Percentiles rank a stretch among this genome's conserved stretches.
phyloP scores from a whole-genome alignment of 2,888 invertebrate species.

The Drosophila melanocephala region DNA sequence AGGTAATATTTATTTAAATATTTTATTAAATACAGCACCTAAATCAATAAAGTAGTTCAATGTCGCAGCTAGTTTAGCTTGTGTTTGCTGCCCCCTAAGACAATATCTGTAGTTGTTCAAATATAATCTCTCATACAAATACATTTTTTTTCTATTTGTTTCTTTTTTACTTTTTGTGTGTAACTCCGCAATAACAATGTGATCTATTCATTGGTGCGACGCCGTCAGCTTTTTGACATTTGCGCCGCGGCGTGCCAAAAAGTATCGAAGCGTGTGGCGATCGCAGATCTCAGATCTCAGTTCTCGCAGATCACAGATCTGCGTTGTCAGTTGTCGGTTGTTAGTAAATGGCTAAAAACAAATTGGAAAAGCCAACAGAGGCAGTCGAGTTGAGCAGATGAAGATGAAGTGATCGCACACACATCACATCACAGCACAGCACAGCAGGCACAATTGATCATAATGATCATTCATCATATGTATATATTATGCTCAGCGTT shows the following conservation, averaged over 20 bases:
- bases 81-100: constrained; percentile 21
- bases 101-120: constrained; percentile 45
- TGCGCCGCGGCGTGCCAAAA: constrained; percentile 71
- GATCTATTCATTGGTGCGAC: constrained; percentile 62
- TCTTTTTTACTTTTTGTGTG: neutral
- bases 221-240: constrained; percentile 62
- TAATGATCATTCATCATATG: constrained; percentile 74
- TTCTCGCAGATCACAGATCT: constrained; percentile 34
- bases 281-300: constrained; percentile 31
- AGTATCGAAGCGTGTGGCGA: constrained; percentile 76
- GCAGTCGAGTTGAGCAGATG: constrained; percentile 41
- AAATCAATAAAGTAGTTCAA: constrained; percentile 35
- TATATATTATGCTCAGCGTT: constrained; percentile 53
- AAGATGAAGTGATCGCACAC: constrained; percentile 54
- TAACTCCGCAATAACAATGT: constrained; percentile 50
- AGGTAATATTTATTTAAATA: neutral
- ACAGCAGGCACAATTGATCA: constrained; percentile 53
- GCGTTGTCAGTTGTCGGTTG: constrained; percentile 32
- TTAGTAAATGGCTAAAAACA: constrained; percentile 54
- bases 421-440: constrained; percentile 33
- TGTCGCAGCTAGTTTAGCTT: constrained; percentile 17
- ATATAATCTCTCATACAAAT: constrained; percentile 16
- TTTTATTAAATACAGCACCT: neutral
- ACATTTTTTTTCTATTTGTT: neutral
- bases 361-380: constrained; percentile 73